phyloP scores from a whole-genome alignment of 2,888 invertebrate genomes.

The Drosophila demipolita region DNA sequence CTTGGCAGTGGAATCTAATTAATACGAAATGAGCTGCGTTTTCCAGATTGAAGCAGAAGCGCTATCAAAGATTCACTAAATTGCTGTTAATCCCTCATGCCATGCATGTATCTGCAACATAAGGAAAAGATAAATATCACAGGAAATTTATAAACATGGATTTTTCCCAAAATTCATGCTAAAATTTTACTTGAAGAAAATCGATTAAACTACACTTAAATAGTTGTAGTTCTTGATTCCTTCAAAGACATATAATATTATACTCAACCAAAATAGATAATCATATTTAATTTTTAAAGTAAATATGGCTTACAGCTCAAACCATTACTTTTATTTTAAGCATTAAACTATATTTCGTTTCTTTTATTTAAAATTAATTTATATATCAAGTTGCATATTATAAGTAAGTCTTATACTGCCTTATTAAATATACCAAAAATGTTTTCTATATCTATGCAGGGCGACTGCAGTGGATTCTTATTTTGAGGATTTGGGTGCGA shows the following conservation, averaged over 20 bases:
- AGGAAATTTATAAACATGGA: neutral
- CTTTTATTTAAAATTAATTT: neutral
- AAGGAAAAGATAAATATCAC: neutral
- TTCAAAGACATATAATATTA: no score
- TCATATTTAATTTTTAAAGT: no score
- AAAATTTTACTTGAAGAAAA: no score
- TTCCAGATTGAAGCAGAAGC: neutral
- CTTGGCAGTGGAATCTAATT: constrained; percentile 39
- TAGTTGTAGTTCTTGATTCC: no score
- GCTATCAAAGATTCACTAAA: constrained; percentile 9
- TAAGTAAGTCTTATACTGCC: neutral
- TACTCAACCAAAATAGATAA: no score
- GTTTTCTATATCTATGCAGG: neutral
- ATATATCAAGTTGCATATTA: neutral
- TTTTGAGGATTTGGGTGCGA: neutral
- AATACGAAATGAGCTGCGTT: constrained; percentile 25
- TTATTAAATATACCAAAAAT: neutral
- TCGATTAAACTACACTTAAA: no score
- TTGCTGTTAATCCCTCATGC: constrained; percentile 4
- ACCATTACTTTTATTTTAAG: no score
- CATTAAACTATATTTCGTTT: neutral
- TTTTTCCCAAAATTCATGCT: no score
- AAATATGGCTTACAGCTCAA: no score
- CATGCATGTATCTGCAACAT: neutral
- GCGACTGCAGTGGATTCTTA: no score